These are phyloP conservation scores for Melanargia galathea DNA, from an alignment of 2,888 invertebrate genomes.

Conservation along the genomic window DNA sequence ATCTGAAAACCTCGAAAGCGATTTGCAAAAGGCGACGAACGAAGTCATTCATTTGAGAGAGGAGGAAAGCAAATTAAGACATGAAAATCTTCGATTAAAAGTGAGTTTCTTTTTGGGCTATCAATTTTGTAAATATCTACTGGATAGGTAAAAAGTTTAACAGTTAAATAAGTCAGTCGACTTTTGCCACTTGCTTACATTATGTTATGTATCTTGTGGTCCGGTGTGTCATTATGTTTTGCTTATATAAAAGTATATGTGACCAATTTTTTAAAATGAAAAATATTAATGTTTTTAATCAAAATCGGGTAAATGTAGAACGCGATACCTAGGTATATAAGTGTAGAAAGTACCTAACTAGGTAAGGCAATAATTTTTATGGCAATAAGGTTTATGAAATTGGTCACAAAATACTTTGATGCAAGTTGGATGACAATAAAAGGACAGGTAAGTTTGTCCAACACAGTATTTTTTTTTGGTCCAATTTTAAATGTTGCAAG, in stretches of 20 bases:
- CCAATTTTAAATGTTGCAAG: background rate
- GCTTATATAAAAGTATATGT: background rate
- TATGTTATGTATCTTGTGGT: background rate
- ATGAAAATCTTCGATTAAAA: slow-evolving; percentile 93
- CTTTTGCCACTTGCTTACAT: slow-evolving; percentile 36
- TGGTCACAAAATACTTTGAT: background rate
- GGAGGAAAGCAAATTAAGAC: slow-evolving; percentile 89
- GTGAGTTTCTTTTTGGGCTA: slow-evolving; percentile 69
- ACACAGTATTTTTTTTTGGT: background rate
- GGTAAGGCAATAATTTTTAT: too few species aligned
- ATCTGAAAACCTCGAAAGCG: slow-evolving; percentile 69
- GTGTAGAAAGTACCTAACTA: too few species aligned
- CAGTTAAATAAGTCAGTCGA: slow-evolving; percentile 23
- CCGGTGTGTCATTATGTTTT: background rate
- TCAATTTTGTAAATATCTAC: slow-evolving; percentile 13
- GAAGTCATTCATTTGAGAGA: slow-evolving; percentile 90
- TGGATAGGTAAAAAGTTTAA: background rate
- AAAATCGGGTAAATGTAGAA: background rate
- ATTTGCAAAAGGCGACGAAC: slow-evolving; percentile 85
- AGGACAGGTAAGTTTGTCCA: background rate
- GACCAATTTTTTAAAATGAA: background rate
- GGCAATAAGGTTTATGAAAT: too few species aligned
- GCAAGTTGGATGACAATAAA: background rate
- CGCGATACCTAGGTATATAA: background rate
- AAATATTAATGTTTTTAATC: background rate